Conservation (phyloP, 2,888 invertebrate species). For the Yponomeuta cagnagella region DNA sequence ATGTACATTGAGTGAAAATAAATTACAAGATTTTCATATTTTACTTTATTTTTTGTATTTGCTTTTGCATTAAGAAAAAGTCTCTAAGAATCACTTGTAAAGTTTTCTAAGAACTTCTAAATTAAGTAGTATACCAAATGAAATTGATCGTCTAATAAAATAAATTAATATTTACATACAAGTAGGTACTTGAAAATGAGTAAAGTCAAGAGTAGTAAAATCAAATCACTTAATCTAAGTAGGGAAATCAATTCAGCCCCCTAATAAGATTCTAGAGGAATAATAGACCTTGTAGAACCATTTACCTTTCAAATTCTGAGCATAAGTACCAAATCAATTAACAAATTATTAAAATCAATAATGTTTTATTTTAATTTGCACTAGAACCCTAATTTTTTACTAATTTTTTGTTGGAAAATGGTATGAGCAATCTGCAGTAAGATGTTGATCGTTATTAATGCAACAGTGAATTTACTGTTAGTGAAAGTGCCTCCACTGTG, state of each 20-base stretch:
- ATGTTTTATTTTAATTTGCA: not conserved
- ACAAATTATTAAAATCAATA: too few relatives aligned
- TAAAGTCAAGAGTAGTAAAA: too few relatives aligned
- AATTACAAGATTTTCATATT: not conserved
- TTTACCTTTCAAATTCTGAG: too few relatives aligned
- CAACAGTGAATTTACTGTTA: slow-evolving; percentile 25
- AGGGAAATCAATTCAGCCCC: too few relatives aligned
- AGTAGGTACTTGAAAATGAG: too few relatives aligned
- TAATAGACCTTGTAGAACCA: too few relatives aligned
- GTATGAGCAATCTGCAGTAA: not conserved
- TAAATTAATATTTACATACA: not conserved
- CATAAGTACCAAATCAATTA: too few relatives aligned
- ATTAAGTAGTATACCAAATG: not conserved
- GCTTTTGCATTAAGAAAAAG: not conserved
- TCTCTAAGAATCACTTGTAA: slow-evolving; percentile 1
- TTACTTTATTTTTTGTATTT: not conserved
- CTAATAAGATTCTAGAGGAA: too few relatives aligned
- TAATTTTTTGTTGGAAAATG: not conserved
- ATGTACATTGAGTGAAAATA: not conserved
- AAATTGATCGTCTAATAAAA: not conserved
- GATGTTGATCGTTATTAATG: not conserved
- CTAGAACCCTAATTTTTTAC: not conserved
- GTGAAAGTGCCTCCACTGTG: slow-evolving; percentile 54
- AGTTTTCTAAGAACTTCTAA: not conserved
- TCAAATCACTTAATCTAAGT: too few relatives aligned